These are phyloP conservation scores for Lagodon rhomboides DNA, from an alignment of 2,797 vertebrate species.

Conservation along the genomic window DNA sequence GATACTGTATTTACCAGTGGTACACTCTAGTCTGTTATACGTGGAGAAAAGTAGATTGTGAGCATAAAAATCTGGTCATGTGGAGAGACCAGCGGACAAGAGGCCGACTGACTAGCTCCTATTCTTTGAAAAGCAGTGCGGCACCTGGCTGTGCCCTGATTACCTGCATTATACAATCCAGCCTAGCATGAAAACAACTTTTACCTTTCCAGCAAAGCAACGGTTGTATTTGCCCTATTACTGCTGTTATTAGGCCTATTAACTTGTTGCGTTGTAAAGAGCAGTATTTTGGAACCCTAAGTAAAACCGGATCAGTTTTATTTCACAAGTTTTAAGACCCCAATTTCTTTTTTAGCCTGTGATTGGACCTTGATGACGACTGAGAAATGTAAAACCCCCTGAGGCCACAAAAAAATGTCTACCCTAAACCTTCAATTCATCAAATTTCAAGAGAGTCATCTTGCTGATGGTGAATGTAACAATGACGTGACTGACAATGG, in stretches of 20 bases:
- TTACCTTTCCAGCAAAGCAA: slow-evolving; percentile 1
- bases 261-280: slow-evolving; percentile 20
- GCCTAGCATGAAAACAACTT: not conserved
- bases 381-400: slow-evolving; percentile 9
- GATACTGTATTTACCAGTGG: not conserved
- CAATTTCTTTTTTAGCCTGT: slow-evolving; percentile 11
- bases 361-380: slow-evolving; percentile 14
- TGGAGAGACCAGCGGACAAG: not conserved
- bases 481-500: too few species aligned
- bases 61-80: not conserved
- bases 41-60: not conserved
- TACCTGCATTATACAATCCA: not conserved
- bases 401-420: slow-evolving; percentile 1
- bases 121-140: not conserved
- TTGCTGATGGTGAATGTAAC: too few species aligned
- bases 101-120: not conserved
- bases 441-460: not conserved
- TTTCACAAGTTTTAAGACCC: slow-evolving; percentile 41
- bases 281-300: not conserved
- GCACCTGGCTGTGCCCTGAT: not conserved
- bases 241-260: slow-evolving; percentile 22
- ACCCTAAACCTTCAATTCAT: slow-evolving; percentile 13
- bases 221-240: slow-evolving; percentile 16
- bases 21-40: not conserved
- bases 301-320: slow-evolving; percentile 34